Base-by-base conservation (phyloP, 1,140 invertebrate species). In the Ceratina japonica region DNA sequence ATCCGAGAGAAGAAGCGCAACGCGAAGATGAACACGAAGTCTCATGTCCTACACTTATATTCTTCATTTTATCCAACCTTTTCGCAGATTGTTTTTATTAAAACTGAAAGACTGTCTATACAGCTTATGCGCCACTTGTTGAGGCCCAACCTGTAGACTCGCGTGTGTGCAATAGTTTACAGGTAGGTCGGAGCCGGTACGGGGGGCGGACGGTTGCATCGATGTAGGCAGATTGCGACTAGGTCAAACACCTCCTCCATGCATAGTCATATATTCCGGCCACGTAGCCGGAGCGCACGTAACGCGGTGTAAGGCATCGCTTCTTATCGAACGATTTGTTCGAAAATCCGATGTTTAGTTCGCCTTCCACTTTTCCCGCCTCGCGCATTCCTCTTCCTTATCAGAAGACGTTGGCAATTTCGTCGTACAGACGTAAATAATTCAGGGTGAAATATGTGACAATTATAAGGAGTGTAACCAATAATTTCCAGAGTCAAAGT, bases 201-300 rank as follows among this genome's bases (percentile, higher is more conserved):
- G 59, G 52, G 62, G 65, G 72, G 16, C 68, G 24, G 56, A 27
- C 71, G 61, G 68, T 18, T 22, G 58, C 52, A 58, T 68, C 49
- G 78, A 52, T 24, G 62, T 61, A 52, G 49, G 73, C 56, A 66
- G 61, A 37, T 56, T n/a, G 78, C 71, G 77, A 86, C 79, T 84
- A 73, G 87, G 84, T 85, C 86, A 85, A 85, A 82, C 64, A 71
- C 77, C 80, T 62, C 27, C 44, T 73, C 86, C 86, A 84, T 83
- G 74, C 86, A 87, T 83, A 82, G 75, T 79, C 73, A 79, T 84
- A 65, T 18, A 78, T 79, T 51, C 65, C 54, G 73, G 79, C 80
- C 80, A 81, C 81, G 70, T 69, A 79, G 54, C 44, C 65, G 63
- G 73, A 71, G 54, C 79, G 56, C 77, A 74, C 74, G 65, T 69